A percentile compares a stretch with the other conserved stretches of the same genome.
phyloP scores from a whole-genome alignment of 1,140 invertebrate species.

The Drosophila pruinosa region DNA sequence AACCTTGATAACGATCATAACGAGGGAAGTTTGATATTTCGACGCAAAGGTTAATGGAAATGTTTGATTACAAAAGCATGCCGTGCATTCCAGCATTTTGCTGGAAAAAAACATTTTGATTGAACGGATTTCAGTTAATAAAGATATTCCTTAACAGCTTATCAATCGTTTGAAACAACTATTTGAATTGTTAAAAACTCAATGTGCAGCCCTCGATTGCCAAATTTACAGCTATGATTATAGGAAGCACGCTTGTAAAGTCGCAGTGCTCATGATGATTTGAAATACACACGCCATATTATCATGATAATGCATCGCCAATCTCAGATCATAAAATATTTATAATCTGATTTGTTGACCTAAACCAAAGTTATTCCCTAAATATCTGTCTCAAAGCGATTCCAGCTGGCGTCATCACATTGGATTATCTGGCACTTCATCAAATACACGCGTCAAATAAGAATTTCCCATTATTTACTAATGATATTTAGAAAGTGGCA shows the following conservation, averaged over 20 bases:
- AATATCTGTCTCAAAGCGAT: constrained; percentile 13
- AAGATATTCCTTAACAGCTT: background rate
- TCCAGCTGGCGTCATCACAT: background rate
- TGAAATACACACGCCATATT: background rate
- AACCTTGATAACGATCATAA: constrained; percentile 4
- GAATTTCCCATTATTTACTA: constrained; percentile 3
- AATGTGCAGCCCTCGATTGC: background rate
- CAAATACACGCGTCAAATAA: background rate
- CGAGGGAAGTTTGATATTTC: background rate
- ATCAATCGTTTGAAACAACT: too few relatives aligned
- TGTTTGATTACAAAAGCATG: background rate
- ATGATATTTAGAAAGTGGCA: background rate
- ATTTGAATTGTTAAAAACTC: background rate
- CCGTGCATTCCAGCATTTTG: background rate
- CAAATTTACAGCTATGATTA: constrained; percentile 17
- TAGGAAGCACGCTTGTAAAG: constrained; percentile 1
- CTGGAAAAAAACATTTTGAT: background rate
- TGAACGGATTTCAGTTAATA: background rate
- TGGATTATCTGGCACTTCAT: background rate
- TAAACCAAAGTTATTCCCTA: background rate
- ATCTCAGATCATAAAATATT: constrained; percentile 19
- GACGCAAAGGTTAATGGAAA: background rate
- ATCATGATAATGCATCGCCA: constrained; percentile 9
- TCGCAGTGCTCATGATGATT: background rate
- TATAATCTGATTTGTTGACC: constrained; percentile 10